These are phyloP conservation scores for Peucedramus taeniatus DNA, from an alignment of 2,113 vertebrate species.

Conservation along the genomic window DNA sequence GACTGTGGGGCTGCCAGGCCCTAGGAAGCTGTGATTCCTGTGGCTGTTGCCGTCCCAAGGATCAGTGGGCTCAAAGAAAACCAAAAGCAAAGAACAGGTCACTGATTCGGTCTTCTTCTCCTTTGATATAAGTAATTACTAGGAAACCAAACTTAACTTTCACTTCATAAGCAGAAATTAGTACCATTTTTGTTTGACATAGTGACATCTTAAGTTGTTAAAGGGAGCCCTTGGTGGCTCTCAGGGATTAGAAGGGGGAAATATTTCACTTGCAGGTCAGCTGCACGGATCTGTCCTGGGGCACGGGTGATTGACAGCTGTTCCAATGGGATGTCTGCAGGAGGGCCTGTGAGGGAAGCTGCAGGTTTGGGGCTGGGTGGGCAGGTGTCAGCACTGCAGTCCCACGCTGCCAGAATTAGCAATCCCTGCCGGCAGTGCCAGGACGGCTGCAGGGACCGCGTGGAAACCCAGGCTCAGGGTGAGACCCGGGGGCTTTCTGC, in stretches of 20 bases:
- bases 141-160: not conserved
- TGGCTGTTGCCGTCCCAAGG: not conserved
- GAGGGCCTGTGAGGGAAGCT: not conserved
- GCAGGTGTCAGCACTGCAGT: not conserved
- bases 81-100: not conserved
- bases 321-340: not conserved
- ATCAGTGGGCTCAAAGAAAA: not conserved
- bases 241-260: not conserved
- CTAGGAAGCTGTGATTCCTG: not conserved
- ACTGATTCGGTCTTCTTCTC: not conserved
- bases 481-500: not conserved
- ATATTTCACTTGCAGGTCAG: not conserved
- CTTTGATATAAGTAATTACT: constrained; percentile 15
- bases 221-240: not conserved
- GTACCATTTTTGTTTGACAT: not conserved
- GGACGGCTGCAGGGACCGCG: not conserved
- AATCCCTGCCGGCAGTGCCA: not conserved
- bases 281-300: not conserved
- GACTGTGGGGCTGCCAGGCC: not conserved
- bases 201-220: not conserved
- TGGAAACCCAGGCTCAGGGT: not conserved
- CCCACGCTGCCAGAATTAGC: not conserved
- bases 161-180: not conserved
- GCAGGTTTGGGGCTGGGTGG: not conserved
- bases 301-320: not conserved